Evolutionary conservation across 2,888 invertebrate genomes (phyloP).

Genomic region (Laspeyria flexula): DNA sequence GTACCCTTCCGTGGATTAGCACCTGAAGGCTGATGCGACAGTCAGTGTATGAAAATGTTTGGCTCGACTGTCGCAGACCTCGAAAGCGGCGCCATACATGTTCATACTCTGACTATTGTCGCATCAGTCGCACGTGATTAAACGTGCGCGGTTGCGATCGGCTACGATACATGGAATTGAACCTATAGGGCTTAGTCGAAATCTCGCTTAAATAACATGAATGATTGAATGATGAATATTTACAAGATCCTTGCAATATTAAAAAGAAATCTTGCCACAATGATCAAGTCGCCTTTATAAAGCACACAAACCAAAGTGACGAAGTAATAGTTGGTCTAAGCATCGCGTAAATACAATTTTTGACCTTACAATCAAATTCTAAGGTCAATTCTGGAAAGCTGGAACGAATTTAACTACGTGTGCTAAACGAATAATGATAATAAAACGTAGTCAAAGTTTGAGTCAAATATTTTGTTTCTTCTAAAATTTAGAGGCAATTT

Average conservation of each 20-base stretch:
- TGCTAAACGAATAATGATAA: slow-evolving; percentile 55
- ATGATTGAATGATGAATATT: too few species aligned
- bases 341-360: slow-evolving; percentile 19
- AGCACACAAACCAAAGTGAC: neutral
- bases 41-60: too few species aligned
- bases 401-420: slow-evolving; percentile 63
- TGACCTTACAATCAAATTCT: slow-evolving; percentile 41
- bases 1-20: too few species aligned
- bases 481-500: neutral
- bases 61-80: too few species aligned
- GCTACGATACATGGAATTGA: too few species aligned
- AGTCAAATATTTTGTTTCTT: slow-evolving; percentile 6
- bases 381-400: slow-evolving; percentile 47
- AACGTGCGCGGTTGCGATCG: too few species aligned
- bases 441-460: slow-evolving; percentile 42
- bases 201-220: too few species aligned
- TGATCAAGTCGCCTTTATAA: neutral
- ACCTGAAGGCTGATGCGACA: too few species aligned
- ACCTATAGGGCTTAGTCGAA: too few species aligned
- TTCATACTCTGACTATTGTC: too few species aligned
- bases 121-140: too few species aligned
- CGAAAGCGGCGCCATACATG: too few species aligned
- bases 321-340: slow-evolving; percentile 22
- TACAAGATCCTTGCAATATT: neutral
- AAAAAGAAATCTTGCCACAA: neutral